Evolutionary conservation across 2,888 invertebrate genomes (phyloP).

Genomic region (Pharmacophagus antenor): DNA sequence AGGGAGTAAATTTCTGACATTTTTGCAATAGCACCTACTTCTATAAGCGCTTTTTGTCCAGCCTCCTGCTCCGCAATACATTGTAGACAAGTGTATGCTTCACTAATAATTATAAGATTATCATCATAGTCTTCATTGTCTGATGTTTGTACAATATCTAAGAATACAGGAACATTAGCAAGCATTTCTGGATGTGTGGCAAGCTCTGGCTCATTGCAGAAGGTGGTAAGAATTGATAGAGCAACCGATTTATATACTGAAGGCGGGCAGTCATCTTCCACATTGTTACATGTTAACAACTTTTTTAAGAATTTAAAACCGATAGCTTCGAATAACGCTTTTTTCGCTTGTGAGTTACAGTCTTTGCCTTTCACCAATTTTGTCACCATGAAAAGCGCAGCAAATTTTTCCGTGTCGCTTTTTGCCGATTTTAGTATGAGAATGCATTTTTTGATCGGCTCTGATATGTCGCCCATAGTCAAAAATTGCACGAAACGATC

Average conservation of each 20-base stretch:
- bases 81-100: conserved; percentile 91
- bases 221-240: conserved; percentile 91
- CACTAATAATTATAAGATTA: conserved; percentile 91
- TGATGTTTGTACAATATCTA: conserved; percentile 91
- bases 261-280: conserved; percentile 93
- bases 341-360: conserved; percentile 88
- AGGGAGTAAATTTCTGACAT: conserved; percentile 93
- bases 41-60: conserved; percentile 89
- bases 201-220: conserved; percentile 90
- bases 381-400: conserved; percentile 94
- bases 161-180: conserved; percentile 89
- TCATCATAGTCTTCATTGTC: conserved; percentile 93
- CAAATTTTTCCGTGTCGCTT: conserved; percentile 94
- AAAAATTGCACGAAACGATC: conserved; percentile 62
- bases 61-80: conserved; percentile 89
- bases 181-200: conserved; percentile 92
- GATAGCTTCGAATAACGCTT: conserved; percentile 92
- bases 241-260: conserved; percentile 95
- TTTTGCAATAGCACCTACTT: conserved; percentile 88
- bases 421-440: conserved; percentile 88
- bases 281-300: conserved; percentile 86
- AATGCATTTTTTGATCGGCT: conserved; percentile 91
- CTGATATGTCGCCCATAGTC: conserved; percentile 84
- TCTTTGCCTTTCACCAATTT: conserved; percentile 92
- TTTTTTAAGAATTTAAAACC: conserved; percentile 93